Conservation (phyloP, 2,888 invertebrate species). For the Drosophila silvestris region DNA sequence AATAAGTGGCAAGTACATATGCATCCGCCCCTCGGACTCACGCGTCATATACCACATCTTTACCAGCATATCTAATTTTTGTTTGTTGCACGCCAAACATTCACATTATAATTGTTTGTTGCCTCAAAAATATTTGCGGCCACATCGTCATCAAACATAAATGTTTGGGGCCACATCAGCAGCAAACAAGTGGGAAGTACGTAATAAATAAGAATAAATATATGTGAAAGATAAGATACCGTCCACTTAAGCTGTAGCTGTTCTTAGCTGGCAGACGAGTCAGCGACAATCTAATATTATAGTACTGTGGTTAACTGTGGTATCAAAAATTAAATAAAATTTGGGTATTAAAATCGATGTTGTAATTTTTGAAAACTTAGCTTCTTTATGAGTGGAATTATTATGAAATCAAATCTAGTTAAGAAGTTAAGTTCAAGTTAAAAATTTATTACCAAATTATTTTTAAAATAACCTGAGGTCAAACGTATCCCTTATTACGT, state of each 20-base stretch:
- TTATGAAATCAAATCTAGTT: not conserved
- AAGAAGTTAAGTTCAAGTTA: not conserved
- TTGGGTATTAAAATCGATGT: not conserved
- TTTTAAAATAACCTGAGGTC: not conserved
- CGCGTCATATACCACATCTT: not conserved
- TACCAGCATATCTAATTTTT: not conserved
- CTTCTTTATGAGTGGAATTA: not conserved
- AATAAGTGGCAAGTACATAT: not conserved
- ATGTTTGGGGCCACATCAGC: conserved; percentile 40
- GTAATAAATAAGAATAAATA: conserved; percentile 39
- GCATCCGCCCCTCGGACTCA: not conserved
- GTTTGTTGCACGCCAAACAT: not conserved
- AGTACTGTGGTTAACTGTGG: conserved; percentile 26
- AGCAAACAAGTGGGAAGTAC: conserved; percentile 9
- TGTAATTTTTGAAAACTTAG: not conserved
- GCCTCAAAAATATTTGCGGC: not conserved
- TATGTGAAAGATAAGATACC: conserved; percentile 45
- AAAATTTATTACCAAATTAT: not conserved
- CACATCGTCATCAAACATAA: not conserved
- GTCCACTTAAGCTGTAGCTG: conserved; percentile 12
- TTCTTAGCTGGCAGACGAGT: conserved; percentile 8
- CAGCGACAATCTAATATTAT: conserved; percentile 3
- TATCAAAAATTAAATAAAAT: not conserved
- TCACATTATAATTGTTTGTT: not conserved
- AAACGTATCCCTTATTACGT: not conserved